Evolutionary conservation across 2,888 invertebrate species (phyloP).

Genomic region (Diploptera punctata): DNA sequence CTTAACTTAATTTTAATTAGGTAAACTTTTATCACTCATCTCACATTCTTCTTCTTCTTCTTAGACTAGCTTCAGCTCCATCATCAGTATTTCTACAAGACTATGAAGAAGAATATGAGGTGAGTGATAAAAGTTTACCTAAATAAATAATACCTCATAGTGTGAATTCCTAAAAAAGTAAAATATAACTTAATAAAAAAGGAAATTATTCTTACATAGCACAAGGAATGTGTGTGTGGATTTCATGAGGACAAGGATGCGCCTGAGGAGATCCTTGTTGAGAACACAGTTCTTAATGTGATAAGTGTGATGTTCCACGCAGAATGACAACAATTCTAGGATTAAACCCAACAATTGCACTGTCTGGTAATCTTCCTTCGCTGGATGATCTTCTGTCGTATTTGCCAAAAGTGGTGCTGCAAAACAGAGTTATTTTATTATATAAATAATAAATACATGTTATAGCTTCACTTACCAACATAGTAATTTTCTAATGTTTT

Average conservation of each 20-base stretch:
- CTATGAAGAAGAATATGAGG: no score
- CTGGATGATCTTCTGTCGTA: constrained; percentile 87
- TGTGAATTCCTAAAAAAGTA: no score
- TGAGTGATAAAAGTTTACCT: no score
- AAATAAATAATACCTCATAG: no score
- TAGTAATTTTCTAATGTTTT: no score
- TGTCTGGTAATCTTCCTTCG: constrained; percentile 94
- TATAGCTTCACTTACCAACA: no score
- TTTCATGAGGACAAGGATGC: constrained; percentile 95
- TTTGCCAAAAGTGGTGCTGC: constrained; percentile 92
- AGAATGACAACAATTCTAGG: constrained; percentile 94
- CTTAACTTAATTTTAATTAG: no score
- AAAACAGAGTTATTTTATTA: background rate
- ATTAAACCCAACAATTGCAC: constrained; percentile 95
- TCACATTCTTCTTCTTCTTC: no score
- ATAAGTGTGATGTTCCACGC: constrained; percentile 99
- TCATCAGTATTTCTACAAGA: no score
- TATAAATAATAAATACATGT: no score
- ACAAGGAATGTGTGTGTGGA: constrained; percentile 97
- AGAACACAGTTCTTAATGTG: constrained; percentile 98
- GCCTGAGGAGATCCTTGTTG: constrained; percentile 93
- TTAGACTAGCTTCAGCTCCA: no score
- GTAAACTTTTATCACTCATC: no score
- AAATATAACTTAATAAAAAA: constrained; percentile 12
- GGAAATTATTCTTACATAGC: constrained; percentile 69